Conservation (phyloP, 2,797 vertebrate species). For the Phalanger gymnotis region DNA sequence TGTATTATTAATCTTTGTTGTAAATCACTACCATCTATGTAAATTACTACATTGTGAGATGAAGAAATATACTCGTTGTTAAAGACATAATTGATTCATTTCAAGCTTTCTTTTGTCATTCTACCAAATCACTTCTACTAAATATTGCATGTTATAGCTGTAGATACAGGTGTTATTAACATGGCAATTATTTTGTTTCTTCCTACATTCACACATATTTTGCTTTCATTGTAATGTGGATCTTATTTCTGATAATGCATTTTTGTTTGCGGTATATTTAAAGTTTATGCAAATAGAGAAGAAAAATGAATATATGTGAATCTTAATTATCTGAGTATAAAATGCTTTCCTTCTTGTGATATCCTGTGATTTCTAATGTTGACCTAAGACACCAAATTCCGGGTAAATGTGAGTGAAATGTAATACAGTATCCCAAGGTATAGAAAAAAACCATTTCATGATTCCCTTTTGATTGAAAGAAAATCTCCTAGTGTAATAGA, state of each 20-base stretch:
- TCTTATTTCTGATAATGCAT: constrained; percentile 40
- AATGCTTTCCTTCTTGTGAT: not conserved
- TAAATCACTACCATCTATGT: constrained; percentile 77
- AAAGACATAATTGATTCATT: constrained; percentile 78
- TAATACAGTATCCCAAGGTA: constrained; percentile 3
- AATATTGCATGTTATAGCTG: constrained; percentile 65
- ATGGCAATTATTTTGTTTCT: constrained; percentile 49
- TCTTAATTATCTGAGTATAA: not conserved
- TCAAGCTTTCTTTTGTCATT: constrained; percentile 78
- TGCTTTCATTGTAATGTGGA: constrained; percentile 49
- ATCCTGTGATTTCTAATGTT: not conserved
- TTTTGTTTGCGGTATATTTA: constrained; percentile 45
- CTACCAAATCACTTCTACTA: constrained; percentile 70
- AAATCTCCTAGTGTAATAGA: not conserved
- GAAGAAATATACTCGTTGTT: constrained; percentile 77
- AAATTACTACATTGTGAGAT: constrained; percentile 70
- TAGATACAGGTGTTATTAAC: constrained; percentile 70
- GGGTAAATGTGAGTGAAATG: not conserved
- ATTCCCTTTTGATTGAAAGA: not conserved
- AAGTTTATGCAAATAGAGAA: constrained; percentile 47
- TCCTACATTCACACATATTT: constrained; percentile 39
- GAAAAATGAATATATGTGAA: constrained; percentile 15
- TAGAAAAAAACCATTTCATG: constrained; percentile 29
- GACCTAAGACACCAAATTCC: not conserved
- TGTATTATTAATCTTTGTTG: constrained; percentile 76